Conservation (phyloP, 1,140 invertebrate species). For the Colletes latitarsis region DNA sequence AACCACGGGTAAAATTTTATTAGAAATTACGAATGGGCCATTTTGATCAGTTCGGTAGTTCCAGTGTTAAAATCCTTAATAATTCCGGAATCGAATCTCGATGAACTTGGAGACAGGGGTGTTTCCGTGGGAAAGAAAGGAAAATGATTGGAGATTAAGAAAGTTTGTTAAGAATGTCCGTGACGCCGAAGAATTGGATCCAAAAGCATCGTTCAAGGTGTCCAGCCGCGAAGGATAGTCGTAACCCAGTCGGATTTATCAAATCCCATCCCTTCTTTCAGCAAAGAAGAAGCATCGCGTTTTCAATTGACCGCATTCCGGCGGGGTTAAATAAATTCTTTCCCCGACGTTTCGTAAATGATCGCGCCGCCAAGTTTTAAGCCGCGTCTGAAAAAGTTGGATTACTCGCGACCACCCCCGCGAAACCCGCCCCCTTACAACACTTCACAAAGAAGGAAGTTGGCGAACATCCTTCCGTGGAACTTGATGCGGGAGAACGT, state of each 20-base stretch:
- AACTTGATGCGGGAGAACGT: slow-evolving; percentile 7
- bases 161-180: not conserved
- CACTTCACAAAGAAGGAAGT: not conserved
- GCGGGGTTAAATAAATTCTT: not conserved
- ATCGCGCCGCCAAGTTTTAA: slow-evolving; percentile 4
- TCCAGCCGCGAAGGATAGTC: not conserved
- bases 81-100: no score
- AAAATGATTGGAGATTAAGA: not conserved
- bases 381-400: slow-evolving; percentile 14
- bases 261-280: not conserved
- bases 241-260: not conserved
- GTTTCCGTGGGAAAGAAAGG: not conserved
- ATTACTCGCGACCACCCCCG: not conserved
- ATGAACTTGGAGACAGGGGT: not conserved
- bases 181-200: not conserved
- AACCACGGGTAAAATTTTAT: no score
- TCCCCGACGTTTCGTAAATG: not conserved
- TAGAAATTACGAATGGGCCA: no score
- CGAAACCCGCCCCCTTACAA: no score
- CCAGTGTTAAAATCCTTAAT: no score
- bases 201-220: not conserved
- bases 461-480: not conserved
- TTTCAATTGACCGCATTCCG: slow-evolving; percentile 1
- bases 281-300: not conserved
- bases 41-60: no score